Base-by-base conservation (phyloP, 2,888 invertebrate species). In the Helicoverpa assulta region DNA sequence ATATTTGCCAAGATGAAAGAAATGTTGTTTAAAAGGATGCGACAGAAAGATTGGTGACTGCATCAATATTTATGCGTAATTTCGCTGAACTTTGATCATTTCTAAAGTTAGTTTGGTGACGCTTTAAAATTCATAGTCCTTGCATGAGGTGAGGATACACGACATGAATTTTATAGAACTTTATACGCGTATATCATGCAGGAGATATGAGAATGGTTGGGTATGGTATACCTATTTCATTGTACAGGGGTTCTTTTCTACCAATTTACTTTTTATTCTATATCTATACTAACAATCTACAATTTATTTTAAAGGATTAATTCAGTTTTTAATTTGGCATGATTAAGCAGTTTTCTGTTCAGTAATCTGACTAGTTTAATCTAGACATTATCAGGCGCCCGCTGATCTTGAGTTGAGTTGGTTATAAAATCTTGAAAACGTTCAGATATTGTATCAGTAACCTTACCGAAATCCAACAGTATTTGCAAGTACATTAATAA, bases 1-100 rank as follows among this genome's bases (percentile, higher is more conserved):
- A 78, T 47, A 21, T 62, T 50, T 53, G 59, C 59, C 43, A 29
- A 63, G 33, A 79, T 74, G 60, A 74, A 74, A 73, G 68, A 47
- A 52, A 1, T 19, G 54, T 53, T 79, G 56, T 74, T 54, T 74
- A 59, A n/a, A 62, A 21, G 21, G 54, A 52, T 12, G 18, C 78
- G 51, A 54, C 33, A 55, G 58, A n/a, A 47, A 55, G 2, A 59
- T 66, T 56, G 19, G 16, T 64, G 29, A 19, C n/a, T 4, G n/a
- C 19, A 14, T 72, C 43, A n/a, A 37, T 54, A 19, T 71, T 5
- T 37, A 14, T 14, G 18, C 16, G 43, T 18, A 26, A 51, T 26
- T 16, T 58, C 53, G 5, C 16, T 19, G 33, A 5, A 50, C n/a
- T 71, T 26, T 21, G 57, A 43, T n/a, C 50, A 43, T 43, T 33